Evolutionary conservation across 2,797 vertebrate genomes (phyloP).

Genomic region (Telmatherina bonti): DNA sequence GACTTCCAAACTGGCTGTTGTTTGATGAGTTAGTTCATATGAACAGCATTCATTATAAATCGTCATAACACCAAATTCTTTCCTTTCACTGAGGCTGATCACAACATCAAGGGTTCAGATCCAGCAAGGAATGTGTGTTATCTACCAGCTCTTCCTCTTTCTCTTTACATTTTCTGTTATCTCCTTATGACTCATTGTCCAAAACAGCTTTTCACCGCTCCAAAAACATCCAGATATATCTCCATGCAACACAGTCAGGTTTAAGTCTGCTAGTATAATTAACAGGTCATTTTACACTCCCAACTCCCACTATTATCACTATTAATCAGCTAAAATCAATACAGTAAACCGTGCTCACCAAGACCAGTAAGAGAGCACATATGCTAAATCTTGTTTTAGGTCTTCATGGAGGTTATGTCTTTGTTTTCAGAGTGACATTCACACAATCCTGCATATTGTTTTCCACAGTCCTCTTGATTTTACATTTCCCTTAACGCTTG

Average conservation of each 20-base stretch:
- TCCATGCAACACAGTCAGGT: background rate
- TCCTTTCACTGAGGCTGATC: background rate
- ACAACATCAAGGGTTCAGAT: background rate
- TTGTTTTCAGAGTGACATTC: background rate
- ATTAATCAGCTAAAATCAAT: too few species aligned
- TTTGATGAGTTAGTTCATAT: background rate
- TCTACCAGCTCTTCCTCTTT: background rate
- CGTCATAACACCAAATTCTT: background rate
- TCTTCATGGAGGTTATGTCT: background rate
- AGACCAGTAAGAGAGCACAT: background rate
- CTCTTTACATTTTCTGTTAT: background rate
- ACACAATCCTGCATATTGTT: background rate
- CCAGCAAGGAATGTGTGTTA: background rate
- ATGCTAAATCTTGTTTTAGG: background rate
- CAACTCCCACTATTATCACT: background rate
- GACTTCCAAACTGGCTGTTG: background rate
- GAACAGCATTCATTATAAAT: background rate
- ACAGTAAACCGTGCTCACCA: background rate
- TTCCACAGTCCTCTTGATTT: background rate
- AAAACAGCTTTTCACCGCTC: background rate
- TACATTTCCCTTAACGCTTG: background rate
- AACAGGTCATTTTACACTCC: background rate
- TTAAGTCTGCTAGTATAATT: background rate
- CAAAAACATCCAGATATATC: background rate
- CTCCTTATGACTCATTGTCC: background rate